These are phyloP conservation scores for Sorex araneus DNA, from an alignment of 2,113 vertebrate genomes.

Conservation along the genomic window DNA sequence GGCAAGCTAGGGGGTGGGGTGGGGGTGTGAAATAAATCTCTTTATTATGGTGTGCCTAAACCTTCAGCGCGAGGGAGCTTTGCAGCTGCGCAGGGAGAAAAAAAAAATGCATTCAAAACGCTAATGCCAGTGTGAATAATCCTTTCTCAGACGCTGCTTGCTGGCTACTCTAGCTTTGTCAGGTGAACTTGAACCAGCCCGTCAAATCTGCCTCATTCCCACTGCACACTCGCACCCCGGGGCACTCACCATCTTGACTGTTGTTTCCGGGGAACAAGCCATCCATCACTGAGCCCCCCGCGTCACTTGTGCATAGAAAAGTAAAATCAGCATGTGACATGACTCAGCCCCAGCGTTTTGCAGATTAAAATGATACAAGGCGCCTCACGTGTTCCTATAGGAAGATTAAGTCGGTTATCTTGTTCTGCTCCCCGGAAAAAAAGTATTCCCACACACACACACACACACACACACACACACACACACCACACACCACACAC, in stretches of 20 bases:
- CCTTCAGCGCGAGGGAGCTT: constrained; percentile 86
- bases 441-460: constrained; percentile 62
- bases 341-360: constrained; percentile 84
- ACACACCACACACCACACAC: no score
- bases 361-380: constrained; percentile 91
- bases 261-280: constrained; percentile 88
- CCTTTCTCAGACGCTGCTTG: constrained; percentile 88
- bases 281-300: constrained; percentile 89
- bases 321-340: constrained; percentile 89
- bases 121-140: constrained; percentile 92
- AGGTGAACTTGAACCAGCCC: constrained; percentile 91
- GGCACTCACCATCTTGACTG: constrained; percentile 91
- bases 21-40: constrained; percentile 88
- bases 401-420: constrained; percentile 89
- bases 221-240: constrained; percentile 88
- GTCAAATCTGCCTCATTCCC: constrained; percentile 86
- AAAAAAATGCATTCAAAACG: constrained; percentile 89
- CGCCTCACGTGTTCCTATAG: constrained; percentile 88
- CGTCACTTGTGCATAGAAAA: constrained; percentile 89
- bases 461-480: background rate
- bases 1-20: constrained; percentile 81
- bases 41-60: constrained; percentile 90
- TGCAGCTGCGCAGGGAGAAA: constrained; percentile 89
- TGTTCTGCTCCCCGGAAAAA: constrained; percentile 86
- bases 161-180: constrained; percentile 90